Evolutionary conservation across 2,797 vertebrate genomes (phyloP).

Genomic region (Pseudopleuronectes americanus): DNA sequence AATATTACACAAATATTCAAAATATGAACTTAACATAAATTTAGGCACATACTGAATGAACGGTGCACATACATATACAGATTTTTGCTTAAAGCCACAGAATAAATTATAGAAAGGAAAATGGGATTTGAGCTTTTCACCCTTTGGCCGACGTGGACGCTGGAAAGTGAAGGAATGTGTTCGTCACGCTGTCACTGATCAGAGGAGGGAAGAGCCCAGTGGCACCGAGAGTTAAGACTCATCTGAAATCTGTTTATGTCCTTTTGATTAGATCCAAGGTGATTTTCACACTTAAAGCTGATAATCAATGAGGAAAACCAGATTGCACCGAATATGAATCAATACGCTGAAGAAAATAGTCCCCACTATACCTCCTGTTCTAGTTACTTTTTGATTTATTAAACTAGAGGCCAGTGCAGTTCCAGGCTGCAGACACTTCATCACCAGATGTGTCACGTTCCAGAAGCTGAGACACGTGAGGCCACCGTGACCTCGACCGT

Average conservation of each 20-base stretch:
- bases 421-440: no score
- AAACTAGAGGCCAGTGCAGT: no score
- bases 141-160: conserved; percentile 45
- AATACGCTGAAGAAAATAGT: no score
- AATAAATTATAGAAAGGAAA: conserved; percentile 52
- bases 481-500: no score
- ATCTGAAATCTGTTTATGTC: conserved; percentile 1
- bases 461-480: no score
- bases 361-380: no score
- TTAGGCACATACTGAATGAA: conserved; percentile 77
- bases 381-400: no score
- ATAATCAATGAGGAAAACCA: background rate
- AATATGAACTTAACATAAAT: conserved; percentile 78
- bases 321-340: no score
- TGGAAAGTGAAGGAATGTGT: background rate
- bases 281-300: background rate
- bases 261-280: background rate
- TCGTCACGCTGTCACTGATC: no score
- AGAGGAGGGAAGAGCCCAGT: conserved; percentile 30
- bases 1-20: conserved; percentile 70
- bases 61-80: conserved; percentile 30
- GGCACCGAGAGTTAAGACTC: conserved; percentile 42
- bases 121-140: background rate
- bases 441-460: no score
- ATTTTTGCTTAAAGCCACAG: conserved; percentile 44